Evolutionary conservation across 2,797 vertebrate species (phyloP), one percentile per base, ranked within the genome.

Genomic region (Spea hammondii): DNA sequence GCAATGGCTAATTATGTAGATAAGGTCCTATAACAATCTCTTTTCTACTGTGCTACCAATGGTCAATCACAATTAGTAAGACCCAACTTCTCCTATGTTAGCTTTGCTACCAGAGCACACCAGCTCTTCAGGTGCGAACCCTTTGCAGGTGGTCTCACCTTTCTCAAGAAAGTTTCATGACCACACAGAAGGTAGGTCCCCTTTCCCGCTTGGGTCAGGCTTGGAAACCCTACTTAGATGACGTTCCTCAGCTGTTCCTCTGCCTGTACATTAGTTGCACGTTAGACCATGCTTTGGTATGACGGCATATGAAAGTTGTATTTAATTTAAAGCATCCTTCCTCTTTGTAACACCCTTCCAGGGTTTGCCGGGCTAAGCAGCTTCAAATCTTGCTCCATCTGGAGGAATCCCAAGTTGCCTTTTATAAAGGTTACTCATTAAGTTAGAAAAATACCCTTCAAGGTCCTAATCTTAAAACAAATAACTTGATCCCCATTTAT

Each of bases 101-200:
- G 78, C 46, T 0, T 73, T 49, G 14, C 78, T 66, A 10, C 82
- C 87, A 91, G 90, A 85, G 67, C 83, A 82, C 80, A 81, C 77
- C 44, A 32, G 80, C 49, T 76, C 87, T 65, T 84, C 87, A 0
- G 84, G 84, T 0, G 84, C 84, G 17, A 70, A 88, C 83, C 83
- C 84, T 0, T 83, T 88, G 70, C 86, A 90, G 62, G 86, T 83
- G 82, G 82, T 83, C 70, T 79, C 82, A 76, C 71, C 83, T 48
- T 13, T 0, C 47, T 80, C 82, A 80, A 47, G 82, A 84, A 80
- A 79, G 77, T 76, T 46, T 74, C 67, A 83, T 8, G 79, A 85
- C 12, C 83, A 79, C 54, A 73, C 83, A 74, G 85, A 88, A 92
- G 92, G 92, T 92, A 91, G 82, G 89, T 83, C 0, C 0, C 0